Base-by-base conservation (phyloP, 2,888 invertebrate genomes). In the Alloplasta piceator region DNA sequence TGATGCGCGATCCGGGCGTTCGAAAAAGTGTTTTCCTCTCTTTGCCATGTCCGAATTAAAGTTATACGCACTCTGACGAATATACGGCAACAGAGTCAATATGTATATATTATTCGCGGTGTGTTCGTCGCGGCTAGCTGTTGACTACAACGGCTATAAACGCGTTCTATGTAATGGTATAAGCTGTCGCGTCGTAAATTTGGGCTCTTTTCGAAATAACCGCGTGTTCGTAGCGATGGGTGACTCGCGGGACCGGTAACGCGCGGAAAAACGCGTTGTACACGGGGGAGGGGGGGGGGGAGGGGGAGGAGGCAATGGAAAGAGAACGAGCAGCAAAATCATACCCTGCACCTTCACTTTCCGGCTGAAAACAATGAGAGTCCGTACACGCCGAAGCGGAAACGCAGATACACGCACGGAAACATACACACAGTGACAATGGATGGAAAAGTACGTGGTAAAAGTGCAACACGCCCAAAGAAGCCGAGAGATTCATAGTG, bases 361-460 rank as follows among this genome's bases (percentile, higher is more conserved):
- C 76, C 70, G 70, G 16, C 76, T 56, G 70, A 70, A 55, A 60
- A 77, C 76, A 77, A 77, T 70, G 70, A 64, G 64, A n/a, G 41
- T 14, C 61, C 39, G 16, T 70, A 70, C 16, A 60, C 61, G 48
- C 16, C 41, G 64, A 70, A 58, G 70, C 76, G 76, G 76, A 77
- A 77, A 50, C n/a, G 56, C 52, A 64, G 63, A 70, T 77, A 77
- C 64, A 26, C 26, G 26, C 26, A 26, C 76, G 76, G 76, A 70
- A 70, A 50, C n/a, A 43, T 48, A 70, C 70, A 77, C 64, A 77
- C 64, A 70, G 70, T 64, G 56, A 70, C 76, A 70, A 77, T 70
- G 26, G 76, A 14, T 50, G 56, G 68, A 77, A 77, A 77, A 75
- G 48, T 64, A 36, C 55, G 55, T n/a, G 43, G 38, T 41, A 14